Evolutionary conservation across 1,140 invertebrate species (phyloP), one percentile per base, ranked within the genome.

Genomic region (Bombus balteatus): DNA sequence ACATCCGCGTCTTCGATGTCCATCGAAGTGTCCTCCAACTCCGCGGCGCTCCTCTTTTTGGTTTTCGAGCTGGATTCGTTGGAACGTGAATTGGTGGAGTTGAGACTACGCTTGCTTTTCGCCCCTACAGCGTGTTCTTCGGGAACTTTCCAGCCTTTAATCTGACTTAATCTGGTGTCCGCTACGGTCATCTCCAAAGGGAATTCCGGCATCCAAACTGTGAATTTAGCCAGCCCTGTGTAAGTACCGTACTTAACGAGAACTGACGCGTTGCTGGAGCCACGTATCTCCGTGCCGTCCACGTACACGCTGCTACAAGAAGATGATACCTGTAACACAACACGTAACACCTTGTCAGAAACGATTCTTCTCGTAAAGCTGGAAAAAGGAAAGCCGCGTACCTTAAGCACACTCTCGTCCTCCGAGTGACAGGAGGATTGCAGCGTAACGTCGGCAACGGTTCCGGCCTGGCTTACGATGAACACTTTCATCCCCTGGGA

Each of bases 121-220:
- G 93, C 81, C 1, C 90, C 83, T 0, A 96, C 93, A 68, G 95
- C 93, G 90, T 96, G 96, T 81, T 97, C 97, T 91, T 98, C 97
- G n/a, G 98, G 97, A 57, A 98, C 97, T 94, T 97, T 97, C 97
- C 97, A 98, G 53, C 96, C 96, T 95, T 98, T 98, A 84, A 99
- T 97, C 94, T 99, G 98, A 71, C 98, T 99, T 18, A 99, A 96
- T 85, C 98, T 97, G 72, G 97, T 97, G 95, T 99, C 99, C 3
- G 97, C 97, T 2, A 99, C 97, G 83, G 97, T 97, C 32, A 99
- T 97, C 92, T 99, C 98, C 66, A 99, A 95, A 0, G 98, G 98
- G 90, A 99, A 97, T 93, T 99, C 98, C 0, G 99, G 99, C 97
- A 99, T 99, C 99, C 99, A 99, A 0, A 99, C 98, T 15, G 97